Percentiles rank a stretch among this genome's conserved stretches.
Conservation (phyloP, 2,113 vertebrate species). For the Burhinus oedicnemus region DNA sequence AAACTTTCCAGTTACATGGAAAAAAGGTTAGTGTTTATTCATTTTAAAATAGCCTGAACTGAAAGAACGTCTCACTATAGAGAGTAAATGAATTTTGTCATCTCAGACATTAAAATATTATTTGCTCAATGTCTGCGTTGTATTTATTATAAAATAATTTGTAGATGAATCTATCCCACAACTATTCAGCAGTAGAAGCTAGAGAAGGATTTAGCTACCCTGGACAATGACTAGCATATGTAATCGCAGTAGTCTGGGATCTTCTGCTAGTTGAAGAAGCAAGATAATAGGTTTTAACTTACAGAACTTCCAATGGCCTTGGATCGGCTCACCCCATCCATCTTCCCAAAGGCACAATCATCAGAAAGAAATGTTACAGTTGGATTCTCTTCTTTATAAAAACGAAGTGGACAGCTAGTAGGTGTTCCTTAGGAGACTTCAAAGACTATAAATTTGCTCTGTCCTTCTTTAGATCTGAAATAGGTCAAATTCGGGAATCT, state of each 20-base stretch:
- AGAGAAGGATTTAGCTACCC: neutral
- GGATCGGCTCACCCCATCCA: neutral
- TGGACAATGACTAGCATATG: neutral
- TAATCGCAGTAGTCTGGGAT: neutral
- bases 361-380: neutral
- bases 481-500: neutral
- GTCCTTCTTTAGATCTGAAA: neutral
- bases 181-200: neutral
- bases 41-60: neutral
- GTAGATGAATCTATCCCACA: neutral
- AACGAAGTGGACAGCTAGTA: neutral
- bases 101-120: neutral
- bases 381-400: neutral
- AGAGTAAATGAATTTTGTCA: neutral
- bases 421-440: neutral
- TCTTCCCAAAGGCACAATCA: neutral
- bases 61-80: neutral
- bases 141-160: neutral
- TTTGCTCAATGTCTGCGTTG: neutral
- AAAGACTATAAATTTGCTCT: neutral
- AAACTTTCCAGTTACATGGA: neutral
- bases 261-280: neutral
- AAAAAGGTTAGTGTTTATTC: neutral
- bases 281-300: neutral
- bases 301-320: neutral